Evolutionary conservation across 2,113 vertebrate genomes (phyloP), one percentile per base, ranked within the genome.

Genomic region (Neolamprologus longior): DNA sequence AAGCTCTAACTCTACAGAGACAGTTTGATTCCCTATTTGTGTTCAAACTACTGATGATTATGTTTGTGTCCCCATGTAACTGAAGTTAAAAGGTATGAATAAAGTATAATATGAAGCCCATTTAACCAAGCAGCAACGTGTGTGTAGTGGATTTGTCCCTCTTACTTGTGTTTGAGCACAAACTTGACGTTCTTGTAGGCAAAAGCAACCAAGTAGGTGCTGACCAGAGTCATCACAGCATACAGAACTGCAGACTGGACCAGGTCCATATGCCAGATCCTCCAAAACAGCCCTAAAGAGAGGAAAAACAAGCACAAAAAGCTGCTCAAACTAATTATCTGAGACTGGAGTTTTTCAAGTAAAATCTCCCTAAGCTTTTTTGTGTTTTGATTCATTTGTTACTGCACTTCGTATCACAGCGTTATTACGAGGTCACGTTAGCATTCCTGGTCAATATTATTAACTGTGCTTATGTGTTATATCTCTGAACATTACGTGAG

Each of bases 181-280:
- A 99, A 99, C 91, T 99, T 99, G 84, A 99, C 98, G 0, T 99
- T 99, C 96, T 99, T 99, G 93, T 99, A 99, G 0, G 99, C 98
- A 66, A 99, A 99, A 55, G 98, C 99, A 26, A 99, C 98, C 11
- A 99, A 95, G 19, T 99, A 99, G 4, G 99, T 99, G 92, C 99
- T 99, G 96, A 99, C 97, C 42, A 99, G 96, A 1, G 98, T 99
- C 98, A 99, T 99, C 9, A 99, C 98, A 0, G 96, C 97, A n/a
- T 99, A 99, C 8, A 99, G 93, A 7, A 99, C 97, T 3, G 99
- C 99, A 3, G 99, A 99, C 96, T 99, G 99, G 85, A 99, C 97
- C 1, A 99, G 97, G 83, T 99, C 99, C 99, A 99, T 99, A 5
- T 99, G 99, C 99, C 99, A 99, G 92, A 99, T 99, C 92, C 98